phyloP scores from a whole-genome alignment of 1,140 invertebrate genomes.

The Aricia agestis region DNA sequence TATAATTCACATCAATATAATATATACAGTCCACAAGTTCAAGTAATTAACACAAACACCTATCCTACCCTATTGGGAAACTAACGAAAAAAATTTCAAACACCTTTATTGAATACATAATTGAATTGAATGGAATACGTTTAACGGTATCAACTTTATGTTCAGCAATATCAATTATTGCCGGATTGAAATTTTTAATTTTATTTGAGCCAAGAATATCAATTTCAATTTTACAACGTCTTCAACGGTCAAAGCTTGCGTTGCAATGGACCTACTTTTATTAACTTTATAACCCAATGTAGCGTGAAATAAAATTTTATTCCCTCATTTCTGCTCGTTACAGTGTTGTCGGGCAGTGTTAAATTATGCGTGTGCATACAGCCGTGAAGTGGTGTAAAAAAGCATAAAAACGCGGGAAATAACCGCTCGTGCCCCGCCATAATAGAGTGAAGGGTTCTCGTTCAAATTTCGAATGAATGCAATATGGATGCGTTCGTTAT shows the following conservation, averaged over 20 bases:
- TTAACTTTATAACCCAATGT: not conserved
- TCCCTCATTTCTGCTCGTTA: not conserved
- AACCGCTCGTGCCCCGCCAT: slow-evolving; percentile 39
- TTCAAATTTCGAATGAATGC: slow-evolving; percentile 43
- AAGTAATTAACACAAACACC: too few species aligned
- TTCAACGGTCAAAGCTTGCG: not conserved
- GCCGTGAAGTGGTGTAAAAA: slow-evolving; percentile 25
- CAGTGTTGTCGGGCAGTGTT: slow-evolving; percentile 28
- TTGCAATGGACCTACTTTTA: not conserved
- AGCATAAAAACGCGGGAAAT: slow-evolving; percentile 39
- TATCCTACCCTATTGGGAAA: too few species aligned
- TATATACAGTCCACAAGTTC: too few species aligned
- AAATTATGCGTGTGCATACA: slow-evolving; percentile 39
- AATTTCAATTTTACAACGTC: not conserved
- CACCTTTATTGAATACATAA: too few species aligned
- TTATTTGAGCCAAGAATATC: not conserved
- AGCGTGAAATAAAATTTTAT: slow-evolving; percentile 10
- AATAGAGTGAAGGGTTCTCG: slow-evolving; percentile 39
- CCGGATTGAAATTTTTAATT: not conserved
- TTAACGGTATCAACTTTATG: too few species aligned
- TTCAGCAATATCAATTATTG: not conserved
- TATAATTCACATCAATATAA: too few species aligned
- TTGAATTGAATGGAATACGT: too few species aligned
- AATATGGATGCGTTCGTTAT: slow-evolving; percentile 26
- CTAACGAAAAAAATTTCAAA: too few species aligned